These are phyloP conservation scores for Drosophila repleta DNA, from an alignment of 1,140 invertebrate genomes.

Conservation along the genomic window DNA sequence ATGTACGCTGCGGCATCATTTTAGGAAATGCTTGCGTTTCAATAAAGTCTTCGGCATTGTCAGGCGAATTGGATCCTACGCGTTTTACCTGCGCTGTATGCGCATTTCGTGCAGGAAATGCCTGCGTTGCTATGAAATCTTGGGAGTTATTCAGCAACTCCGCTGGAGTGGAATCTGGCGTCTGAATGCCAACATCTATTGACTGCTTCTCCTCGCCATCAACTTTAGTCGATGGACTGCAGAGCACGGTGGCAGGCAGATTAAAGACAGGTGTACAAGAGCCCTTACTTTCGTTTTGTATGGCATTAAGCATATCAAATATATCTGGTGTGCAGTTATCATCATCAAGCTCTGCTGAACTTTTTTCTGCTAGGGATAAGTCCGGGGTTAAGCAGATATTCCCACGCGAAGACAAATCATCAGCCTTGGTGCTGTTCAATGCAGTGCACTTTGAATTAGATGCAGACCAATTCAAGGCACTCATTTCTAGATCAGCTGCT, in stretches of 20 bases:
- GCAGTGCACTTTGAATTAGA: constrained; percentile 41
- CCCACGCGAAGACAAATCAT: not conserved
- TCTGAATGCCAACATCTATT: constrained; percentile 39
- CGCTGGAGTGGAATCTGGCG: constrained; percentile 31
- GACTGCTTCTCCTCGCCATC: constrained; percentile 15
- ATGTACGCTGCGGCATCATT: not conserved
- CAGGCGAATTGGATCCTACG: no score
- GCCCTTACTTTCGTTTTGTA: not conserved
- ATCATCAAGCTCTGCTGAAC: not conserved
- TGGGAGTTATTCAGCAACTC: constrained; percentile 3
- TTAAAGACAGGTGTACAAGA: constrained; percentile 6
- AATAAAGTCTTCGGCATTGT: constrained; percentile 25
- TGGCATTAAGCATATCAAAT: constrained; percentile 28
- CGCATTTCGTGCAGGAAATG: not conserved
- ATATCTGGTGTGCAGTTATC: constrained; percentile 49
- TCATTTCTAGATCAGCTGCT: constrained; percentile 38
- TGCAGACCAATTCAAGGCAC: constrained; percentile 50
- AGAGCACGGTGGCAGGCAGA: not conserved
- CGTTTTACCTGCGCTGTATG: no score
- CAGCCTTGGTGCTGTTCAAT: constrained; percentile 55
- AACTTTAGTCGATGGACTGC: constrained; percentile 16
- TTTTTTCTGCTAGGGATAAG: constrained; percentile 6
- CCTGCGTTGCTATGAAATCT: constrained; percentile 36
- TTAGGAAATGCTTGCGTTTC: constrained; percentile 39
- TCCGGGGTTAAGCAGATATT: constrained; percentile 47